These are phyloP conservation scores for Amblyornis subalaris DNA, from an alignment of 2,113 vertebrate genomes.

Conservation along the genomic window DNA sequence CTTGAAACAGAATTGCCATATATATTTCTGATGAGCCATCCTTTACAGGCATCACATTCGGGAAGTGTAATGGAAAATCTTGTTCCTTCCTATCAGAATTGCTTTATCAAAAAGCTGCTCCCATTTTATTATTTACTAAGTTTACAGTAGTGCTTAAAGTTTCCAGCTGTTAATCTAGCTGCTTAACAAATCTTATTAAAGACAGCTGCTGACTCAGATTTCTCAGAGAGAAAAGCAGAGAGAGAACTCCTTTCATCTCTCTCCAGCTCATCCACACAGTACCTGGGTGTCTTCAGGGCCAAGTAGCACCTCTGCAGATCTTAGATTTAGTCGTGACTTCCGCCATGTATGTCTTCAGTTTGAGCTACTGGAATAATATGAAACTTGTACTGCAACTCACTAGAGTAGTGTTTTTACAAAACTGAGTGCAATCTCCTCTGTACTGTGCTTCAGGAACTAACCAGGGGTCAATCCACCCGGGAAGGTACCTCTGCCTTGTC, in stretches of 20 bases:
- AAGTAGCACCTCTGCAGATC: neutral
- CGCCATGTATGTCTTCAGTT: neutral
- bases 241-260: neutral
- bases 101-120: neutral
- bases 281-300: neutral
- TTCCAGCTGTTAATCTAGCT: neutral
- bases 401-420: neutral
- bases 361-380: neutral
- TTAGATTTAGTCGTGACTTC: neutral
- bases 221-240: neutral
- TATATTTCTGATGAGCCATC: neutral
- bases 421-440: neutral
- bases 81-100: neutral
- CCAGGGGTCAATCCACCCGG: neutral
- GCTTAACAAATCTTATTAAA: neutral
- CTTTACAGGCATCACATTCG: neutral
- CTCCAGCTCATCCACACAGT: neutral
- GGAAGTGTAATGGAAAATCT: neutral
- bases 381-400: neutral
- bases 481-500: neutral
- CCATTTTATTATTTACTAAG: neutral
- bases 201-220: neutral
- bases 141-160: neutral
- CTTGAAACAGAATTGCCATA: conserved; percentile 45
- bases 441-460: neutral